Base-by-base conservation (phyloP, 2,888 invertebrate genomes). In the Allophyes oxyacanthae region DNA sequence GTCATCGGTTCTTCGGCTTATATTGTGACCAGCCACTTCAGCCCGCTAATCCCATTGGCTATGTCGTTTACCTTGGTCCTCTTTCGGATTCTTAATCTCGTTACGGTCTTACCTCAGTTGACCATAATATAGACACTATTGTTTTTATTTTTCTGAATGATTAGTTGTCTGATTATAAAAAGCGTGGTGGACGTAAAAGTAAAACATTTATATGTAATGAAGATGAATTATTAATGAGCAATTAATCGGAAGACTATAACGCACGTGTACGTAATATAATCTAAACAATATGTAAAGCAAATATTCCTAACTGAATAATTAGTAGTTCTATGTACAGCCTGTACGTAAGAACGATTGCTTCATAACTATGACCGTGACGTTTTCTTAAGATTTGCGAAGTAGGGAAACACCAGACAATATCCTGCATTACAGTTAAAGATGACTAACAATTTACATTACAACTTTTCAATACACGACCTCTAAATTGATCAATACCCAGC, bases 341-440 rank as follows among this genome's bases (percentile, higher is more conserved):
- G 10, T 11, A 54, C 58, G 59, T 66, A 68, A 68, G 30, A 57
- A 57, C 38, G 38, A 58, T 63, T 60, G 36, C 60, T 50, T 49
- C 61, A 72, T 57, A 53, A 6, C 41, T 58, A 49, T 14, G 56
- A 58, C 63, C 63, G 11, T 77, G 71, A 69, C 61, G 64, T 49
- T 65, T 28, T 44, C 41, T 14, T 46, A 55, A 54, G 26, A 64
- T 49, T 55, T 38, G 49, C 36, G 52, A 69, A 52, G 46, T 32
- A 69, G 83, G 85, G 82, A 83, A 85, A 82, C 82, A 77, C 84
- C 78, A 49, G 44, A 56, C 51, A 50, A 62, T 65, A 72, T 71
- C 71, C 64, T 73, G 59, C 65, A 71, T 64, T 57, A 54, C 46
- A 59, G 43, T 56, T 55, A 63, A 49, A 64, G 15, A 59, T 81